Percentiles rank a stretch among this genome's conserved stretches.
Conservation (phyloP, 2,888 invertebrate species). For the Seira musarum region DNA sequence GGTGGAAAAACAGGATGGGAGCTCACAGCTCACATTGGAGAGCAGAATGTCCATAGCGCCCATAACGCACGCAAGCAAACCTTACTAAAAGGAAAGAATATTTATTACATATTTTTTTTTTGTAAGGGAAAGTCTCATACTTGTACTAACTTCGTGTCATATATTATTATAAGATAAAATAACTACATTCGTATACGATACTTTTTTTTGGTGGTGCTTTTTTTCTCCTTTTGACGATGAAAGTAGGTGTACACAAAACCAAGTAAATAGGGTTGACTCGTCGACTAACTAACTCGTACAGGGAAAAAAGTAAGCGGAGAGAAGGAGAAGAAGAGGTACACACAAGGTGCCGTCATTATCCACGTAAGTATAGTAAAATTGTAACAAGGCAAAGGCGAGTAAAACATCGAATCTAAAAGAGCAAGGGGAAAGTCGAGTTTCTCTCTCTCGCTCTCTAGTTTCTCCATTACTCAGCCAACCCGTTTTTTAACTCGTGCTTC, state of each 20-base stretch:
- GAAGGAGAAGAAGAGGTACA: neutral
- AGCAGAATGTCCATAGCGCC: constrained; percentile 19
- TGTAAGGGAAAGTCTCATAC: neutral
- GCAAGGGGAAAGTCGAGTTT: neutral
- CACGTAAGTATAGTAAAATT: neutral
- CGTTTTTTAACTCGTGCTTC: neutral
- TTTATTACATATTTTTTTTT: too few relatives aligned
- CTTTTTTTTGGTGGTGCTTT: neutral
- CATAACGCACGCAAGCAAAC: constrained; percentile 40
- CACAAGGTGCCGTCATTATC: neutral
- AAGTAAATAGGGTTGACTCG: too few relatives aligned
- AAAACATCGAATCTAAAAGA: neutral
- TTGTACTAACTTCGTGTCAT: too few relatives aligned
- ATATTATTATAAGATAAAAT: neutral
- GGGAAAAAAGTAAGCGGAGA: too few relatives aligned
- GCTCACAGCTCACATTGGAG: too few relatives aligned
- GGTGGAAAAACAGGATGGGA: constrained; percentile 23
- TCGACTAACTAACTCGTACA: too few relatives aligned
- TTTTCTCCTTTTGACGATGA: neutral
- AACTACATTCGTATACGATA: neutral
- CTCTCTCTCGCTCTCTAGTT: too few relatives aligned
- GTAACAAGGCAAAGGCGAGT: neutral
- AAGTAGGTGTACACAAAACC: too few relatives aligned
- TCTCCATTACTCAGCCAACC: too few relatives aligned
- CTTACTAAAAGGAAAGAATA: neutral